Conservation (phyloP, 2,797 vertebrate genomes). For the Morelia viridis region DNA sequence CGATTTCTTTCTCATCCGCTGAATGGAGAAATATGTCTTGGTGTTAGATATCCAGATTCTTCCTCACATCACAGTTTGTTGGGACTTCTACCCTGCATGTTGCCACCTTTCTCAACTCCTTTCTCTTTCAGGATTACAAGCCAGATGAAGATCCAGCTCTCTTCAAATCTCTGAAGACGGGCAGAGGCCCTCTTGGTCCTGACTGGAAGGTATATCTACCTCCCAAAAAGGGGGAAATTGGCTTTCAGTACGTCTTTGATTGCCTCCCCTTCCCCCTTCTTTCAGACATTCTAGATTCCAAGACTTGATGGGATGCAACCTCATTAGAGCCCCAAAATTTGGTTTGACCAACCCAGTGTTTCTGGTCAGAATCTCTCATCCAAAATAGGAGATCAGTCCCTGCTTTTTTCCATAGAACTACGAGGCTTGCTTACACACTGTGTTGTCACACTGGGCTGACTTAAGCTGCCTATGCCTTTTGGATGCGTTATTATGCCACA, state of each 20-base stretch:
- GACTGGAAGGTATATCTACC: conserved; percentile 3
- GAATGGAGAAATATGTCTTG: background rate
- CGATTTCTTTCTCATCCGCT: background rate
- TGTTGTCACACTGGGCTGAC: background rate
- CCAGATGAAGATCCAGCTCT: conserved; percentile 28
- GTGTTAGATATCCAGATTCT: background rate
- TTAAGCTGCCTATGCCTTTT: background rate
- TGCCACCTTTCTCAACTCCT: background rate
- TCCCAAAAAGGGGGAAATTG: background rate
- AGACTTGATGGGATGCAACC: background rate
- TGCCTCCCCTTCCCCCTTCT: background rate
- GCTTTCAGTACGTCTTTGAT: background rate
- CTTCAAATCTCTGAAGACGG: conserved; percentile 24
- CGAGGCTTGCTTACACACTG: background rate
- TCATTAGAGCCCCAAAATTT: background rate
- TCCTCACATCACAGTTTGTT: background rate
- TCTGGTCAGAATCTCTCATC: background rate
- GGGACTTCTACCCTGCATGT: background rate
- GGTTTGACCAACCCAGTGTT: background rate
- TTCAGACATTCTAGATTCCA: background rate
- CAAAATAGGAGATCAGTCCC: background rate
- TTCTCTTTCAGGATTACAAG: background rate
- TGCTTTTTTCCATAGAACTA: background rate
- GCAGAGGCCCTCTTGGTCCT: background rate
- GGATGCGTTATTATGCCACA: background rate